Percentiles rank a stretch among this genome's conserved stretches.
Conservation (phyloP, 2,888 invertebrate species). For the Leptopilina drosophilae region DNA sequence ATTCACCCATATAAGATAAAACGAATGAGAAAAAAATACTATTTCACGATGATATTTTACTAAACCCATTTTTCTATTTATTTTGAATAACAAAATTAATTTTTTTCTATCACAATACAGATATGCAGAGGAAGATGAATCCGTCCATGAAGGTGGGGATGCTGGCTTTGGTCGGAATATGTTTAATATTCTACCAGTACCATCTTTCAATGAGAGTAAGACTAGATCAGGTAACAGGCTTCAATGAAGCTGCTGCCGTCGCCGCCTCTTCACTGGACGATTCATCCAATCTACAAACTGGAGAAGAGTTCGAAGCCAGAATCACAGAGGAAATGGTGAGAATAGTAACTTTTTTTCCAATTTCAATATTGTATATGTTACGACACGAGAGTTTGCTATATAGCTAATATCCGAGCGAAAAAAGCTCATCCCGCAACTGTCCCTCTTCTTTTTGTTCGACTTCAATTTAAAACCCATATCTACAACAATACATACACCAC, state of each 20-base stretch:
- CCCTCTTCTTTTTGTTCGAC: background rate
- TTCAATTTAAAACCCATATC: slow-evolving; percentile 2
- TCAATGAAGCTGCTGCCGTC: slow-evolving; percentile 62
- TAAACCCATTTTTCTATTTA: too few relatives aligned
- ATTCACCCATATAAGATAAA: too few relatives aligned
- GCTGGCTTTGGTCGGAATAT: slow-evolving; percentile 81
- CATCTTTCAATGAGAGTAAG: slow-evolving; percentile 79
- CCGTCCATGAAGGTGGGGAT: slow-evolving; percentile 83
- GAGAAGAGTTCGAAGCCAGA: slow-evolving; percentile 63
- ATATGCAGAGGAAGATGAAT: slow-evolving; percentile 74
- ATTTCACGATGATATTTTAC: too few relatives aligned
- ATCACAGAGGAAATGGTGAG: slow-evolving; percentile 67
- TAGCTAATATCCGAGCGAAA: slow-evolving; percentile 10
- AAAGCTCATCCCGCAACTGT: background rate
- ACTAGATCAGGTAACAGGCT: slow-evolving; percentile 68
- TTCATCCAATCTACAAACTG: slow-evolving; percentile 61
- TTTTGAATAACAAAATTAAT: too few relatives aligned
- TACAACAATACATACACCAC: background rate
- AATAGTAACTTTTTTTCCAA: slow-evolving; percentile 28
- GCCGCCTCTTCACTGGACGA: slow-evolving; percentile 59
- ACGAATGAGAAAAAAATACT: too few relatives aligned
- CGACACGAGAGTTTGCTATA: background rate
- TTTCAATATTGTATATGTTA: slow-evolving; percentile 23
- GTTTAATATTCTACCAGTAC: slow-evolving; percentile 83
- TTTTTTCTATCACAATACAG: too few relatives aligned